Evolutionary conservation across 2,888 invertebrate genomes (phyloP), one percentile per base, ranked within the genome.

Genomic region (Athalia rosae): DNA sequence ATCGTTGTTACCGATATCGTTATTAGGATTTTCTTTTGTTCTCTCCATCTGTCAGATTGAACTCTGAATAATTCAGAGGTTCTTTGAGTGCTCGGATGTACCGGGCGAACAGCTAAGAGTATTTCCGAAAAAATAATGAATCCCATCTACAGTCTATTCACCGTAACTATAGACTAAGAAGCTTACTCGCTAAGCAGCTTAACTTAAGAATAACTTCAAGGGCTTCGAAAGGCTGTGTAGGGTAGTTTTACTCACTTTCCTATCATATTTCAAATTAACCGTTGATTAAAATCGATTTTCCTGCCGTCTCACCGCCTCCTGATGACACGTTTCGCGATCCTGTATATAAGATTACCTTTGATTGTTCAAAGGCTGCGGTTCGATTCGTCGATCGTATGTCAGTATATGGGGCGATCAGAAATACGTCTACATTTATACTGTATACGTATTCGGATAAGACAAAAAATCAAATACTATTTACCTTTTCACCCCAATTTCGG

Each of bases 401-500:
- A n/a, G 28, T 28, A 28, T 28, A 28, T n/a, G n/a, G 28, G 28
- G 28, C 28, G 28, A 28, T 28, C 28, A 28, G 28, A 28, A 28
- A 28, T 28, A 28, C 28, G 28, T 28, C 28, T 28, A 28, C 28
- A 28, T 28, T 28, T 1, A 1, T 28, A 2, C 1, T 28, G 8
- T 4, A 61, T 4, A 3, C 61, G 8, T 13, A 7, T 13, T 8
- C 28, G 7, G 15, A 47, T 13, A 47, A 6, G 56, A 28, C 2
- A 50, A 15, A 45, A 56, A 9, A 58, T 59, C 9, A n/a, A 73
- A 1, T 28, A 50, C 45, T 58, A 66, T 79, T 87, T 87, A 89
- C 89, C 89, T 89, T 83, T 87, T 88, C 6, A 89, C 86, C 81
- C 89, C 89, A 77, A 89, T 89, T 82, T 89, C 89, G 45, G 89